A percentile compares a stretch with the other conserved stretches of the same genome.
Conservation (phyloP, 2,888 invertebrate species). For the Cheilosia urbana region DNA sequence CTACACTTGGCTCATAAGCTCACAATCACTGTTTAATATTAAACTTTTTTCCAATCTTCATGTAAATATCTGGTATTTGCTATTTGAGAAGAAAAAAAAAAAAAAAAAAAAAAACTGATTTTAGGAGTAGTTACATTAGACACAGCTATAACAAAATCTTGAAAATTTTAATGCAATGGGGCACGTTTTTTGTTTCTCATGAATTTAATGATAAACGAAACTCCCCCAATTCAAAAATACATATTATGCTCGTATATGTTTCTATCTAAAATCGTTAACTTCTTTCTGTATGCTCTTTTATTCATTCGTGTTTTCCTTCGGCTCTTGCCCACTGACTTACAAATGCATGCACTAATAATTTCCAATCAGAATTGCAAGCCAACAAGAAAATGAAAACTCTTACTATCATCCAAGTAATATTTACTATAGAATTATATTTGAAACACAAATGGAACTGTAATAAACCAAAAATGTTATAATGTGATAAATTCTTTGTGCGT, state of each 20-base stretch:
- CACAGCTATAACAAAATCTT: background rate
- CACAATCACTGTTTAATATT: slow-evolving; percentile 2
- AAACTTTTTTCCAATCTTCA: slow-evolving; percentile 4
- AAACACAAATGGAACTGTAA: background rate
- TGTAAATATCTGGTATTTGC: background rate
- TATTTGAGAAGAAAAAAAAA: slow-evolving; percentile 7
- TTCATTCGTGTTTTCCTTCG: slow-evolving; percentile 20
- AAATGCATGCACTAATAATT: slow-evolving; percentile 55
- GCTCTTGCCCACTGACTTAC: slow-evolving; percentile 38
- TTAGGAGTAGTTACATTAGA: background rate
- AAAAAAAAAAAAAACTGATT: too few relatives aligned
- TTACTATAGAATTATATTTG: background rate
- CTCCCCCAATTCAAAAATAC: slow-evolving; percentile 24
- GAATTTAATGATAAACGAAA: slow-evolving; percentile 15
- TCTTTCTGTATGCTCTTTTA: slow-evolving; percentile 22
- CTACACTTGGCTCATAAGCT: background rate
- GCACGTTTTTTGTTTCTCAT: background rate
- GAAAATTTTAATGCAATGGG: background rate
- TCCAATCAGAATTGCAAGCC: slow-evolving; percentile 34
- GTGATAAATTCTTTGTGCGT: slow-evolving; percentile 13
- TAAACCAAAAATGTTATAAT: background rate
- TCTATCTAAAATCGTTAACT: slow-evolving; percentile 23
- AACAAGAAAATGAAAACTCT: slow-evolving; percentile 18
- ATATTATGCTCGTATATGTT: background rate
- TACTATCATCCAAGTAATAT: background rate